phyloP scores from a whole-genome alignment of 2,888 invertebrate genomes.

The Leistus spinibarbis region DNA sequence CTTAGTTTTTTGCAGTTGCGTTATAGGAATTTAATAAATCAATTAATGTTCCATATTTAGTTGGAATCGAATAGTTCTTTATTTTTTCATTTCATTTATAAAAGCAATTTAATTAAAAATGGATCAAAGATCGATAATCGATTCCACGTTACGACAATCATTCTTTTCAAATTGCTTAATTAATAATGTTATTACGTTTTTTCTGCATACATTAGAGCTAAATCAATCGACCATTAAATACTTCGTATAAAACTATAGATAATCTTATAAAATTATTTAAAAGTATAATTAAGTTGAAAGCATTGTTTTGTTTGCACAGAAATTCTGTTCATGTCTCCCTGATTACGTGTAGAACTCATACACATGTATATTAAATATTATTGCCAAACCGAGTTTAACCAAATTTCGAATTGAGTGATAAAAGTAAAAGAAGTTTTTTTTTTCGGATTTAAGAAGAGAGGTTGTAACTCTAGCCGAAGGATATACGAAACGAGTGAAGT shows the following conservation, averaged over 20 bases:
- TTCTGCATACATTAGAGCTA: neutral
- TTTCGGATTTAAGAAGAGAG: too few species aligned
- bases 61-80: neutral
- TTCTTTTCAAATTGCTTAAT: slow-evolving; percentile 32
- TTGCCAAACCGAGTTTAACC: too few species aligned
- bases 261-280: neutral
- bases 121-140: slow-evolving; percentile 8
- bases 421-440: too few species aligned
- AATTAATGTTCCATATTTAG: slow-evolving; percentile 23
- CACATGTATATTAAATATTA: too few species aligned
- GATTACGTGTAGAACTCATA: too few species aligned
- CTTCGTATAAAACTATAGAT: neutral
- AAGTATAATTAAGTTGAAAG: neutral
- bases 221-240: neutral
- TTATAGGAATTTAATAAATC: slow-evolving; percentile 31
- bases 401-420: too few species aligned
- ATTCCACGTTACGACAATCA: slow-evolving; percentile 22
- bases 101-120: slow-evolving; percentile 15
- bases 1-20: neutral
- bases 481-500: neutral
- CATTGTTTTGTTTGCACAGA: too few species aligned
- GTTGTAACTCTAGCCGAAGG: neutral
- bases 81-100: slow-evolving; percentile 5
- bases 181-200: slow-evolving; percentile 9
- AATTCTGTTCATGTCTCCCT: too few species aligned